These are phyloP conservation scores for Parnassius mnemosyne DNA, from an alignment of 2,888 invertebrate species.

Conservation along the genomic window DNA sequence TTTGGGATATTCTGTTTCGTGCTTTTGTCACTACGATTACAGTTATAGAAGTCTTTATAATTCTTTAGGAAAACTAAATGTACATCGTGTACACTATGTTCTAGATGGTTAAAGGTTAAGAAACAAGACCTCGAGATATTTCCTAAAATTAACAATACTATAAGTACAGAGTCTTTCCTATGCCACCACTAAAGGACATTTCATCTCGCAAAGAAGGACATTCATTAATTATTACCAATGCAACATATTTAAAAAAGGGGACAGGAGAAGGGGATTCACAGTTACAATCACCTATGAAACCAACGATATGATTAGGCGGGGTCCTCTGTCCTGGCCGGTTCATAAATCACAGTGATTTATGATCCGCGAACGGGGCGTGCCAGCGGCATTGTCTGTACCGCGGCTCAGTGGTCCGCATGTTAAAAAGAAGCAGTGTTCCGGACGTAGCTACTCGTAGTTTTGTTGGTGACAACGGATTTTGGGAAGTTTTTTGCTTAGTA, in stretches of 20 bases:
- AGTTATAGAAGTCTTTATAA: too few species aligned
- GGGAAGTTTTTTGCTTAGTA: slow-evolving; percentile 21
- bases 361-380: slow-evolving; percentile 49
- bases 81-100: too few species aligned
- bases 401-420: slow-evolving; percentile 26
- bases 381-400: slow-evolving; percentile 37
- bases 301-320: slow-evolving; percentile 28
- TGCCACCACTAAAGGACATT: too few species aligned
- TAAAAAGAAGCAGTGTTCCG: slow-evolving; percentile 34
- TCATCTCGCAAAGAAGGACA: too few species aligned
- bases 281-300: slow-evolving; percentile 17
- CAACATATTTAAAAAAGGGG: slow-evolving; percentile 3
- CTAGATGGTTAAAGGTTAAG: too few species aligned
- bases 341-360: slow-evolving; percentile 77
- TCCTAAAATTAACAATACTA: too few species aligned
- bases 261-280: slow-evolving; percentile 3
- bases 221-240: neutral
- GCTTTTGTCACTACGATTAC: too few species aligned
- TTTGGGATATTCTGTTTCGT: too few species aligned
- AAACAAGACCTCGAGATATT: too few species aligned
- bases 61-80: too few species aligned
- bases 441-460: slow-evolving; percentile 33
- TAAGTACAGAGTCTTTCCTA: too few species aligned
- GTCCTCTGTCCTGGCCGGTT: slow-evolving; percentile 47
- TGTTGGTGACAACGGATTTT: slow-evolving; percentile 17